Base-by-base conservation (phyloP, 2,888 invertebrate genomes). In the Amphipoea lucens region DNA sequence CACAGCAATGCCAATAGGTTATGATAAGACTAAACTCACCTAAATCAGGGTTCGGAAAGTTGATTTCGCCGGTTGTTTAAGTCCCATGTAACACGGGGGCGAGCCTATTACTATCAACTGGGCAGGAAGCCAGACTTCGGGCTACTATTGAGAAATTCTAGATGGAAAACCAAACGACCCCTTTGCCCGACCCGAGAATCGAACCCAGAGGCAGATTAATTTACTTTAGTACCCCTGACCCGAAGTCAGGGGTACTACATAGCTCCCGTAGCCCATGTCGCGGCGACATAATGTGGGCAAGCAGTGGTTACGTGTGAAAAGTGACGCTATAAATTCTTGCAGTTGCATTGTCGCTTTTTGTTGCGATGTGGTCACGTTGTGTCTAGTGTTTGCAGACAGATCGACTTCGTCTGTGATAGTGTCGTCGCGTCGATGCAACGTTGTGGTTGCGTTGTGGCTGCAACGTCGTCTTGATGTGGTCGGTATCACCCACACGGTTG, bases 21-120 rank as follows among this genome's bases (percentile, higher is more conserved):
- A 96, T 95, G 94, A 95, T 96, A 95, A 95, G 93, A 94, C 78
- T 89, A 87, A 93, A 96, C 97, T 96, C 91, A 97, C 97, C 97
- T 89, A 97, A 93, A 93, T 97, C 97, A 90, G 36, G 36, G 36
- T 36, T n/a, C n/a, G n/a, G n/a, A n/a, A n/a, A n/a, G n/a, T n/a
- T n/a, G n/a, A n/a, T 36, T 36, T 36, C 3, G 36, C 3, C 36
- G 2, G 2, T 36, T 36, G 36, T 36, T 36, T 36, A 36, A 36
- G 36, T 36, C 36, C 36, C 36, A 36, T 36, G 36, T 36, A 36
- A 36, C 36, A 36, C n/a, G 36, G 36, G 36, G 36, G 36, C 36
- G 1, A 36, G 36, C 36, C 36, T 36, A 36, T 36, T 29, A 29
- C 29, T 29, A 29, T 29, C 29, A 29, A 29, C 29, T 1, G 29